Conservation (phyloP, 2,797 vertebrate genomes). For the Eutrigla gurnardus region DNA sequence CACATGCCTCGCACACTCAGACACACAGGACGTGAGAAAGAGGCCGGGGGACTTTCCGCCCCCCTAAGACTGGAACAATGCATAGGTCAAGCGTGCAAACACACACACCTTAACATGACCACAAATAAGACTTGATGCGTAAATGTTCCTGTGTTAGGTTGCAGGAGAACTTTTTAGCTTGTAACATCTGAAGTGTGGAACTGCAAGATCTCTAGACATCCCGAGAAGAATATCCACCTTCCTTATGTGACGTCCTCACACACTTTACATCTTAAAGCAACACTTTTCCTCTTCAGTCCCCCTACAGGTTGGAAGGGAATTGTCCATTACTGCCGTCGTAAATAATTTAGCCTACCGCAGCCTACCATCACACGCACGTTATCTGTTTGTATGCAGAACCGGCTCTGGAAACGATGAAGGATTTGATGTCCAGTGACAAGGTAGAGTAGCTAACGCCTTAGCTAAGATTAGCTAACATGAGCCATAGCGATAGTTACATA, state of each 20-base stretch:
- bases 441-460: too few species aligned
- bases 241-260: not conserved
- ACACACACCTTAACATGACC: not conserved
- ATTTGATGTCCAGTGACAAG: too few species aligned
- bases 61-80: conserved; percentile 42
- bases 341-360: too few species aligned
- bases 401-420: too few species aligned
- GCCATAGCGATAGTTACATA: too few species aligned
- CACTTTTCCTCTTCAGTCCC: too few species aligned
- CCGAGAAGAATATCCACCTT: too few species aligned
- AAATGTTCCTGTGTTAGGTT: not conserved
- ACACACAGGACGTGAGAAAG: conserved; percentile 37
- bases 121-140: not conserved
- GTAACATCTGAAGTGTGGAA: not conserved
- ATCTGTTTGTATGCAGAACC: too few species aligned
- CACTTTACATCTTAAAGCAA: not conserved
- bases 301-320: too few species aligned
- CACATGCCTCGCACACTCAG: conserved; percentile 15
- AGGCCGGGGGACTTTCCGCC: conserved; percentile 62
- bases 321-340: too few species aligned
- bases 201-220: not conserved
- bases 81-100: not conserved
- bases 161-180: not conserved
- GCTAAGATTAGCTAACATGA: too few species aligned
- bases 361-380: too few species aligned